Base-by-base conservation (phyloP, 2,113 vertebrate genomes). In the Neopipo cinnamomea region DNA sequence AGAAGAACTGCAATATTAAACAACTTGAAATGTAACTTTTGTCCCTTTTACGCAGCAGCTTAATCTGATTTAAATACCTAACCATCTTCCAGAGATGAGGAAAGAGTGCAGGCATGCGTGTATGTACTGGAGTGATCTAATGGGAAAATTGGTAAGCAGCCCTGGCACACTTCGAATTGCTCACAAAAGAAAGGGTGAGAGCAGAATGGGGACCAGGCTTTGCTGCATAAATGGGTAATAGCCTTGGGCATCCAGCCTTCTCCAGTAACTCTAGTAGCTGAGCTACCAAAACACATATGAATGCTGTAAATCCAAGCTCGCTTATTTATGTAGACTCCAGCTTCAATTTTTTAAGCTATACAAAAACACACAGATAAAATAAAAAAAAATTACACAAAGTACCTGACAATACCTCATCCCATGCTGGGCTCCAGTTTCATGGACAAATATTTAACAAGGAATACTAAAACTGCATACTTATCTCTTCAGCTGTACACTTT, bases 121-220 rank as follows among this genome's bases (percentile, higher is more conserved):
- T 33, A 30, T 3, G 0, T 55, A 67, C 15, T 42, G 21, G 47
- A 68, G 6, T 5, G 4, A 76, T 55, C 33, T 2, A 6, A 14
- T 17, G 24, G 16, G 16, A 46, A 81, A 49, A 31, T 19, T n/a
- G 18, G 23, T 23, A 25, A 88, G 44, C 22, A 88, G 33, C 33
- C 30, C 47, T 55, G 25, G 25, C 44, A 50, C 0, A 1, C 47
- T 71, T 37, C 30, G 44, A 80, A 62, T 31, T 33, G 20, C 53
- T 80, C 41, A 72, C 41, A 46, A 15, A 74, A 62, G 6, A 62
- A 58, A 71, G 24, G 20, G 14, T n/a, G 42, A 66, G 46, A 41
- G 12, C 0, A 1, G 0, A 2, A 30, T 2, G 42, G n/a, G 19
- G 30, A 76, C 17, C 8, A 46, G 22, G 9, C 15, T 83, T 56